Percentiles rank a stretch among this genome's conserved stretches.
These are phyloP conservation scores for Pinna nobilis DNA, from an alignment of 1,140 invertebrate species.

Conservation along the genomic window DNA sequence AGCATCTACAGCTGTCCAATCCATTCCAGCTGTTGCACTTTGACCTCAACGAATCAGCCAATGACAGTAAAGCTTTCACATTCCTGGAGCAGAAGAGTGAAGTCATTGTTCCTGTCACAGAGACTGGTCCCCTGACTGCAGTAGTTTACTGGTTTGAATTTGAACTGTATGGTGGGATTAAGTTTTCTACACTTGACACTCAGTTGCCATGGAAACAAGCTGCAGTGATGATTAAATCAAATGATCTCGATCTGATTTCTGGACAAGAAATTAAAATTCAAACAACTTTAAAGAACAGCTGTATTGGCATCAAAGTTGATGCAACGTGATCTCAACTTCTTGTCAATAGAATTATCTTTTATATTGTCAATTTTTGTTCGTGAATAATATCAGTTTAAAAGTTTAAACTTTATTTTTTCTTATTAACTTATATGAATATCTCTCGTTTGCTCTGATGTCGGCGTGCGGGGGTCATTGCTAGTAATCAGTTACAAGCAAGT, in stretches of 20 bases:
- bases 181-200: conserved; percentile 56
- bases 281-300: conserved; percentile 57
- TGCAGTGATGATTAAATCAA: conserved; percentile 55
- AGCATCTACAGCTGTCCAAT: conserved; percentile 60
- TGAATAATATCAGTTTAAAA: too few relatives aligned
- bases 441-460: too few relatives aligned
- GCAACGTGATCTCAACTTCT: too few relatives aligned
- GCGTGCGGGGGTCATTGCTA: too few relatives aligned
- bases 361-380: too few relatives aligned
- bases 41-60: conserved; percentile 49
- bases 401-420: too few relatives aligned
- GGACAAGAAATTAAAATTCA: conserved; percentile 48
- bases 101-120: conserved; percentile 43
- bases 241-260: conserved; percentile 29
- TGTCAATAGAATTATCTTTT: too few relatives aligned
- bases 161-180: conserved; percentile 46
- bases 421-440: too few relatives aligned
- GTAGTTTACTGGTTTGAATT: conserved; percentile 71
- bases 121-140: conserved; percentile 58
- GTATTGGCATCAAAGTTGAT: conserved; percentile 77
- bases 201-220: conserved; percentile 68
- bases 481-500: too few relatives aligned
- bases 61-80: conserved; percentile 29
- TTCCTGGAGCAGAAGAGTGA: conserved; percentile 50
- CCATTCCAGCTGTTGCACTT: conserved; percentile 60